Conservation (phyloP, 1,140 invertebrate genomes). For the Melitaea cinxia region DNA sequence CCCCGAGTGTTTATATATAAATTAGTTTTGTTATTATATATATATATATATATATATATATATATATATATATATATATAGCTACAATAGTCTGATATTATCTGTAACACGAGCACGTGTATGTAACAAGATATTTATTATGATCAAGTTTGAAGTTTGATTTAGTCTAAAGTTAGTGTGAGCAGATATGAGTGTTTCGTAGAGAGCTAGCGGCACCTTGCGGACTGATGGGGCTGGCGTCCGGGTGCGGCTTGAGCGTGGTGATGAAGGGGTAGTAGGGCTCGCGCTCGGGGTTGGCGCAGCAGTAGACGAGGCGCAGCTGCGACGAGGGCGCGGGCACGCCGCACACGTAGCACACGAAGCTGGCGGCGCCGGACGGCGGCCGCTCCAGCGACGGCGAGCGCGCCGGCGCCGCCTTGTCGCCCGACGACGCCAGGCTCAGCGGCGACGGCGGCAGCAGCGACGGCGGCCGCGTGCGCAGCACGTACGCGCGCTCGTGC, state of each 20-base stretch:
- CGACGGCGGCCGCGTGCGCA: conserved; percentile 88
- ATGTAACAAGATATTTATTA: too few species aligned
- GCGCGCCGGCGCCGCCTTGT: conserved; percentile 65
- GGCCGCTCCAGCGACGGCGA: conserved; percentile 67
- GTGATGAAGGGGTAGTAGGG: conserved; percentile 94
- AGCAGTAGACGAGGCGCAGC: conserved; percentile 91
- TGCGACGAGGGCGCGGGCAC: conserved; percentile 88
- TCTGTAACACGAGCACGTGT: too few species aligned
- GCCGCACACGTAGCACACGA: conserved; percentile 95
- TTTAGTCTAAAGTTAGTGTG: too few species aligned
- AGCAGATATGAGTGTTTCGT: too few species aligned
- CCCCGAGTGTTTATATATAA: too few species aligned
- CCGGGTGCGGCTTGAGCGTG: conserved; percentile 88
- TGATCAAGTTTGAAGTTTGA: too few species aligned
- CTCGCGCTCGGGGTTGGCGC: conserved; percentile 91
- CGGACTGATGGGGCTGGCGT: conserved; percentile 90
- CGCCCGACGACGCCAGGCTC: conserved; percentile 64
- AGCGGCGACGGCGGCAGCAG: conserved; percentile 76
- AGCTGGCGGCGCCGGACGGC: conserved; percentile 83
- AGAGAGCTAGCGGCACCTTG: conserved; percentile 50
- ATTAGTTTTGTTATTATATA: too few species aligned
- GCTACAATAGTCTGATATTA: too few species aligned
- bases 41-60: too few species aligned
- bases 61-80: too few species aligned
- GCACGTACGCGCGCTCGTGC: conserved; percentile 88